Base-by-base conservation (phyloP, 1,140 invertebrate genomes). In the Sminthurinus signatus region DNA sequence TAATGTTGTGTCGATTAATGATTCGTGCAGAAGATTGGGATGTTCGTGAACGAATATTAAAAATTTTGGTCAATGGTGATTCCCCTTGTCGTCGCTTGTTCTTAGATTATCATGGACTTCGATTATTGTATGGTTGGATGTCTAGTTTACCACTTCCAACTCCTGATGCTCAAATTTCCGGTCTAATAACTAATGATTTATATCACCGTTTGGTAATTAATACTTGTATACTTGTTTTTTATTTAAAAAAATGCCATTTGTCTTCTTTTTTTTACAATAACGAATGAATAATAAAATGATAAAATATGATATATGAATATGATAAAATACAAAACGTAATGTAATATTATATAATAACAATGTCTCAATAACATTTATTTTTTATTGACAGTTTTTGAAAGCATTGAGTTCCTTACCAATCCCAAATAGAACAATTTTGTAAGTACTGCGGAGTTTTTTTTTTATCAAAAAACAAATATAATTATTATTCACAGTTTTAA, bases 61-160 rank as follows among this genome's bases (percentile, higher is more conserved):
- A 64, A 8, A 76, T 91, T 8, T 80, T 91, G 57, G 81, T 85
- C 12, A 80, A 81, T 59, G 88, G 87, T 0, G 88, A 90, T 73
- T 77, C 88, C 62, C 86, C 85, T 1, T 97, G 85, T 78, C 84
- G 88, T 19, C 79, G 93, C 28, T 80, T 97, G 28, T 96, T 97
- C 76, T 79, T 97, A 17, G 94, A 96, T 79, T 97, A 97, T 78
- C 91, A 96, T 74, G 94, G 93, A 0, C 79, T 98, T 29, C 80
- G 88, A 12, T 77, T 97, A 27, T 80, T 98, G 43, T 92, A 92
- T 80, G 90, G 88, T 44, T 97, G 94, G 85, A 95, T 96, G 83
- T 83, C 85, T 70, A 86, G 89, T 73, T 80, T 84, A 12, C 70
- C 70, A 73, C 67, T 43, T 61, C 70, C 65, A 12, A 10, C 8